Evolutionary conservation across 2,113 vertebrate genomes (phyloP), one percentile per base, ranked within the genome.

Genomic region (Lichenostomus cassidix): DNA sequence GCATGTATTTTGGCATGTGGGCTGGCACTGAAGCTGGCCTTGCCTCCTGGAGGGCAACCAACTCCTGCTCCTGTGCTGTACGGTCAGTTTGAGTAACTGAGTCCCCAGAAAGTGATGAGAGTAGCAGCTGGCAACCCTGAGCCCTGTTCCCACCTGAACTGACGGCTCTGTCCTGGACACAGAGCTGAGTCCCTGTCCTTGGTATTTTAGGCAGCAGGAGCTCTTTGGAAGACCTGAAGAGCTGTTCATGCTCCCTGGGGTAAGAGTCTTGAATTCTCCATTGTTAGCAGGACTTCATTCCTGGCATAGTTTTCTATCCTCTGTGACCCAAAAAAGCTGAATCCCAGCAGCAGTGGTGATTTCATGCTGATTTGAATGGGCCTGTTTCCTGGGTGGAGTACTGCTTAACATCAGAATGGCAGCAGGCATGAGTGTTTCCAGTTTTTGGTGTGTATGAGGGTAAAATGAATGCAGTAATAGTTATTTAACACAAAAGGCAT

Each of bases 21-120:
- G 11, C 77, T 71, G 79, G 49, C 35, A 35, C 21, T 44, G 69
- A 67, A 53, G 42, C 56, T 67, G 44, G 12, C 8, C 23, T 87
- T 86, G 7, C 11, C 29, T 64, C 70, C 46, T 90, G 59, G 16
- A 50, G 23, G 29, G 25, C 52, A 60, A 41, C 42, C 20, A 58
- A 2, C 44, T 41, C 37, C 53, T 87, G 5, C 11, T 73, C 35
- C 42, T 27, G 55, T 0, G 3, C 37, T 35, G 33, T 25, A 9
- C 25, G 27, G 24, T 41, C 60, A n/a, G 7, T 44, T 16, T 58
- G 60, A 42, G 8, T 35, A n/a, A 13, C 44, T 21, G 64, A 55
- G 63, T 42, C 33, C 15, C 25, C 29, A 28, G 0, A 0, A 0
- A 24, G 52, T 5, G 25, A 65, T 37, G 44, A 44, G 10, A 76